A percentile compares a stretch with the other conserved stretches of the same genome.
Evolutionary conservation across 1,140 invertebrate species (phyloP).

Genomic region (Aricia agestis): DNA sequence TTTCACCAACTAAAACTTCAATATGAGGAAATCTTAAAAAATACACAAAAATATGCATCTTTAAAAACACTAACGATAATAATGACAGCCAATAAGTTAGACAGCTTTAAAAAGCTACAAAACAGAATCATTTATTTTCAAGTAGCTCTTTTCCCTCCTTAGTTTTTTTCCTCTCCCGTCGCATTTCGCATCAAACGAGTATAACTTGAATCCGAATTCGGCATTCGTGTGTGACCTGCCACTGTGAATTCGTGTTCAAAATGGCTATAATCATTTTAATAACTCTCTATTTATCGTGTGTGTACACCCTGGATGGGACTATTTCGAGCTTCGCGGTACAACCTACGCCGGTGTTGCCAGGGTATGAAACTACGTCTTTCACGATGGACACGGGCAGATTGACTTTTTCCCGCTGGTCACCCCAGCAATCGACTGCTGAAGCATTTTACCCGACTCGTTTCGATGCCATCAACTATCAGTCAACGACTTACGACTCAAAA

Average conservation of each 20-base stretch:
- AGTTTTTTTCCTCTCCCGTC: no score
- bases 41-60: no score
- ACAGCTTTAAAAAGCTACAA: no score
- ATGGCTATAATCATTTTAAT: not conserved
- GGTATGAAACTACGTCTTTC: not conserved
- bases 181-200: no score
- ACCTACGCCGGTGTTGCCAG: constrained; percentile 1
- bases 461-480: not conserved
- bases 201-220: not conserved
- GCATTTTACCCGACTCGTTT: not conserved
- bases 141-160: no score
- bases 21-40: no score
- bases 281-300: not conserved
- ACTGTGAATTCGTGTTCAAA: not conserved
- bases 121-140: no score
- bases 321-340: not conserved
- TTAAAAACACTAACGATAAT: no score
- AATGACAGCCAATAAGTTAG: no score
- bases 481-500: not conserved
- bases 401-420: not conserved
- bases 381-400: not conserved
- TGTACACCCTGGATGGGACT: not conserved
- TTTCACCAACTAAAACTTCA: no score
- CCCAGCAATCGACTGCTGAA: not conserved
- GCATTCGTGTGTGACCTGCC: constrained; percentile 3